phyloP scores from a whole-genome alignment of 2,888 invertebrate genomes.

The Microctonus aethiopoides region DNA sequence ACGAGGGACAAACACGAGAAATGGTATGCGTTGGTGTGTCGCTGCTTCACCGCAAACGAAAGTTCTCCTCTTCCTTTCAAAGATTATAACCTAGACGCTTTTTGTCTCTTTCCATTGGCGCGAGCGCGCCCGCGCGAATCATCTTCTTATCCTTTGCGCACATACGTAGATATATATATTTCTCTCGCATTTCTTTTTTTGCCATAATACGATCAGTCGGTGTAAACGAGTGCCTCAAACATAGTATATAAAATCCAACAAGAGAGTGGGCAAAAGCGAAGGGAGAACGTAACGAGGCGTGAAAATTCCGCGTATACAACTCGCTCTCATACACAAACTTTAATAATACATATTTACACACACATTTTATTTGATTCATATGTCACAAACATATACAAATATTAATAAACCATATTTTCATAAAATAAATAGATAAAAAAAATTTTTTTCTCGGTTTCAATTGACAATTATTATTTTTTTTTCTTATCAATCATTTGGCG shows the following conservation, averaged over 20 bases:
- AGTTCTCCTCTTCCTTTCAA: slow-evolving; percentile 65
- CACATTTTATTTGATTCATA: background rate
- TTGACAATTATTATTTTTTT: too few species aligned
- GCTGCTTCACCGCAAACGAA: slow-evolving; percentile 59
- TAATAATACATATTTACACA: slow-evolving; percentile 2
- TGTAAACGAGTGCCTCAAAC: slow-evolving; percentile 28
- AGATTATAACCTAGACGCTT: slow-evolving; percentile 52
- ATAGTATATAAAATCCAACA: slow-evolving; percentile 22
- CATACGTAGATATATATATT: background rate
- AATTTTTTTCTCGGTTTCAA: too few species aligned
- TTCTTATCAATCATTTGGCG: too few species aligned
- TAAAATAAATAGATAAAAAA: background rate
- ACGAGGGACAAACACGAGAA: slow-evolving; percentile 33
- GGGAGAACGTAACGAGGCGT: slow-evolving; percentile 54
- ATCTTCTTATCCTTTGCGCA: slow-evolving; percentile 37
- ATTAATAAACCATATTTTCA: background rate
- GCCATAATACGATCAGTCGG: slow-evolving; percentile 35
- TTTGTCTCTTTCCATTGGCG: slow-evolving; percentile 43
- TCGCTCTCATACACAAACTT: slow-evolving; percentile 36
- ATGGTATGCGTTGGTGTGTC: slow-evolving; percentile 48
- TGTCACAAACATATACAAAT: background rate
- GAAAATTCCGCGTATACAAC: slow-evolving; percentile 43
- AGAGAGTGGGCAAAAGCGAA: slow-evolving; percentile 25
- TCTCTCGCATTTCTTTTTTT: slow-evolving; percentile 38
- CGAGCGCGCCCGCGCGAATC: slow-evolving; percentile 37